A percentile compares a stretch with the other conserved stretches of the same genome.
phyloP scores from a whole-genome alignment of 2,888 invertebrate species.

The Rhodophaea formosa region DNA sequence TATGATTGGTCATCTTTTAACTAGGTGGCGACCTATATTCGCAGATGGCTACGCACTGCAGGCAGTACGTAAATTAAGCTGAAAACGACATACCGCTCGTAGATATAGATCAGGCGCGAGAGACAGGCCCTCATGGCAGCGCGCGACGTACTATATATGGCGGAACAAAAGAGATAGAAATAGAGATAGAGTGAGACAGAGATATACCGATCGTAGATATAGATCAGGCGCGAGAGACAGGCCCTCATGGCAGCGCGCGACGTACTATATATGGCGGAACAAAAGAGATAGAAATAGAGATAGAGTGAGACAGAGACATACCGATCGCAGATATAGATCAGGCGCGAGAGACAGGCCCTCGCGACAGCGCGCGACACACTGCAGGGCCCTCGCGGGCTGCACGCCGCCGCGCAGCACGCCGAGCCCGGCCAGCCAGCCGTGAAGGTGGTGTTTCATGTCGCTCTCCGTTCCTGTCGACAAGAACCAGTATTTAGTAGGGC shows the following conservation, averaged over 20 bases:
- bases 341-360: constrained; percentile 85
- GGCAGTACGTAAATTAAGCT: too few relatives aligned
- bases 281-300: too few relatives aligned
- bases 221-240: constrained; percentile 80
- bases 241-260: constrained; percentile 91
- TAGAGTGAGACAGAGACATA: too few relatives aligned
- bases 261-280: too few relatives aligned
- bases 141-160: constrained; percentile 89
- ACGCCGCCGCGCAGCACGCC: constrained; percentile 88
- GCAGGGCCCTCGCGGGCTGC: constrained; percentile 87
- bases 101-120: constrained; percentile 81
- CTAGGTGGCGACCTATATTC: too few relatives aligned
- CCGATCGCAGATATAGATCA: constrained; percentile 87
- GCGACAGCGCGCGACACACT: constrained; percentile 90
- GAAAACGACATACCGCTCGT: too few relatives aligned
- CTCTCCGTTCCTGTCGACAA: constrained; percentile 87
- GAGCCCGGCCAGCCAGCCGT: constrained; percentile 93
- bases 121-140: constrained; percentile 90
- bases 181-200: too few relatives aligned
- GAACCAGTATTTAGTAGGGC: not conserved
- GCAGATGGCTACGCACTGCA: too few relatives aligned
- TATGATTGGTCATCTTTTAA: too few relatives aligned
- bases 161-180: too few relatives aligned
- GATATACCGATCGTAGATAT: constrained; percentile 90
- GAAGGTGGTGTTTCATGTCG: constrained; percentile 94